phyloP scores from a whole-genome alignment of 2,797 vertebrate genomes.

The Neosilurus mollespiculum region DNA sequence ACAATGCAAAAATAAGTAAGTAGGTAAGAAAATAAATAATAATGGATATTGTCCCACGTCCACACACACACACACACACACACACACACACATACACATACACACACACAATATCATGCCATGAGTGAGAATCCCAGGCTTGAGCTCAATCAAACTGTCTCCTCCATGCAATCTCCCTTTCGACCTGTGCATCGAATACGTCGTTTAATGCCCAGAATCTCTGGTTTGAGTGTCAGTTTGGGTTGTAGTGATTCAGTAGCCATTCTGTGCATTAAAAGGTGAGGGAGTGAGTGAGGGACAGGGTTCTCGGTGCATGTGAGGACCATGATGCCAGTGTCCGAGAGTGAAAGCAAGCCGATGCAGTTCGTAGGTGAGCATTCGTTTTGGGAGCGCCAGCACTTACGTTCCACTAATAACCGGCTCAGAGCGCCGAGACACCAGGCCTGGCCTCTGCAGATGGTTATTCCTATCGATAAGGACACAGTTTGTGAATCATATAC shows the following conservation, averaged over 20 bases:
- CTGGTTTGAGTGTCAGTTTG: not conserved
- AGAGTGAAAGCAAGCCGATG: slow-evolving; percentile 56
- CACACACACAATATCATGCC: slow-evolving; percentile 27
- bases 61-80: slow-evolving; percentile 9
- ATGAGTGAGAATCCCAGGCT: slow-evolving; percentile 40
- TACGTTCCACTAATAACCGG: slow-evolving; percentile 65
- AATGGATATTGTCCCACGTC: slow-evolving; percentile 25
- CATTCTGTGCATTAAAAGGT: slow-evolving; percentile 56
- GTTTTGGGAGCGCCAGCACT: slow-evolving; percentile 52
- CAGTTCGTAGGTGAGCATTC: slow-evolving; percentile 52
- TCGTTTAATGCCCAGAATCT: slow-evolving; percentile 52
- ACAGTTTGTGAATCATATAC: slow-evolving; percentile 52
- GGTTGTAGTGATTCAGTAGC: slow-evolving; percentile 13
- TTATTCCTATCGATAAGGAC: slow-evolving; percentile 63
- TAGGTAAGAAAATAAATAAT: not conserved
- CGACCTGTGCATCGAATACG: slow-evolving; percentile 7
- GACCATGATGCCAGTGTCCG: slow-evolving; percentile 44
- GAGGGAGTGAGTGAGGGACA: not conserved
- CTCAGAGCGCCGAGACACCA: slow-evolving; percentile 65
- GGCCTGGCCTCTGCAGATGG: slow-evolving; percentile 61
- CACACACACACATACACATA: not conserved
- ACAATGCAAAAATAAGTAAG: slow-evolving; percentile 11
- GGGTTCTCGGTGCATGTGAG: slow-evolving; percentile 45
- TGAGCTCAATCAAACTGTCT: slow-evolving; percentile 27
- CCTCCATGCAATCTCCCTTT: slow-evolving; percentile 41